phyloP scores from a whole-genome alignment of 2,888 invertebrate species.

The Yponomeuta plumbellus region DNA sequence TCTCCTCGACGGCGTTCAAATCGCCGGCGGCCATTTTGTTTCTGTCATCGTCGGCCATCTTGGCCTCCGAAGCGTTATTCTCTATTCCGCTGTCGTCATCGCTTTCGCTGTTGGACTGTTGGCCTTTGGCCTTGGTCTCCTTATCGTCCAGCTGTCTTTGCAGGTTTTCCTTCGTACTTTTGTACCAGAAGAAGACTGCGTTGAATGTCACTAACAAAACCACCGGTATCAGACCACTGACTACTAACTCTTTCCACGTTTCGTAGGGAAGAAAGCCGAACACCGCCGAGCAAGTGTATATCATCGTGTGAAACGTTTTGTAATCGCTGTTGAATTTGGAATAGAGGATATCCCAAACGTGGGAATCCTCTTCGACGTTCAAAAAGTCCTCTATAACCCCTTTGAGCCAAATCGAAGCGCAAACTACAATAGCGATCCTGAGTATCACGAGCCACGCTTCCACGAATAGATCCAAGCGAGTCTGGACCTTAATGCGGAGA shows the following conservation, averaged over 20 bases:
- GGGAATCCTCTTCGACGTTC: conserved; percentile 74
- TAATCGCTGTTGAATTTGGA: conserved; percentile 80
- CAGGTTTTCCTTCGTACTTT: background rate
- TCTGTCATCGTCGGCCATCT: background rate
- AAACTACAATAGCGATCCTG: conserved; percentile 36
- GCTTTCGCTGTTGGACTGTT: conserved; percentile 16
- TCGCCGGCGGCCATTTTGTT: background rate
- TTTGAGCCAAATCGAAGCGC: conserved; percentile 57
- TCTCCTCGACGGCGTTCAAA: background rate
- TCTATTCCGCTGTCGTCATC: conserved; percentile 73
- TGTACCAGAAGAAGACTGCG: background rate
- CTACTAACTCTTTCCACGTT: conserved; percentile 65
- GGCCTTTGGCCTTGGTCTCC: conserved; percentile 17
- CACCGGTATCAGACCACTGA: conserved; percentile 77
- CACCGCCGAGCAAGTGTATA: conserved; percentile 86
- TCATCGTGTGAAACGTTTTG: conserved; percentile 83
- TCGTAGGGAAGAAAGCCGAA: conserved; percentile 82
- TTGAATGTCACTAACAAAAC: conserved; percentile 18
- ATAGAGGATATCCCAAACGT: conserved; percentile 82
- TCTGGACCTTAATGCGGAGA: conserved; percentile 47
- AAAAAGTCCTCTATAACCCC: conserved; percentile 49
- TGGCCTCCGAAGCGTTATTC: conserved; percentile 53
- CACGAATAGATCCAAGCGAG: conserved; percentile 41
- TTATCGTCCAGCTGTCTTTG: background rate
- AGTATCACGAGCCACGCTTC: conserved; percentile 47